Conservation (phyloP, 2,113 vertebrate genomes). For the Leiothrix lutea region DNA sequence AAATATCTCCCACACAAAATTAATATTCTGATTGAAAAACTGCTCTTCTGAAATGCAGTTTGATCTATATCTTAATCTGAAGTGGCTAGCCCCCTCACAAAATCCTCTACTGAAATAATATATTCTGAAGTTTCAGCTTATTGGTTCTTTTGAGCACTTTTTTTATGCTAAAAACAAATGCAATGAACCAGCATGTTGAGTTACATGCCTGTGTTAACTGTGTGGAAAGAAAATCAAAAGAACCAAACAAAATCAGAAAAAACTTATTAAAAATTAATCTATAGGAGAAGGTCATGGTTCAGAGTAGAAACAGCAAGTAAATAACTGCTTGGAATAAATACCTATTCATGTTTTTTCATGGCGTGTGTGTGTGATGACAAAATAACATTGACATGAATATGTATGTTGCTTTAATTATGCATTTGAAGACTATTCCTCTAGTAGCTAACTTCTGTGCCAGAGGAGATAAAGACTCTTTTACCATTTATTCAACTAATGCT, state of each 20-base stretch:
- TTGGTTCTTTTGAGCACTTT: background rate
- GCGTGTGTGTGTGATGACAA: background rate
- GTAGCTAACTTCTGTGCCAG: background rate
- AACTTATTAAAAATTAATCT: background rate
- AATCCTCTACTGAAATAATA: background rate
- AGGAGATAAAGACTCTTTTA: background rate
- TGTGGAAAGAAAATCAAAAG: background rate
- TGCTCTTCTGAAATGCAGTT: background rate
- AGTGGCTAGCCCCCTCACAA: background rate
- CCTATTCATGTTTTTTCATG: background rate
- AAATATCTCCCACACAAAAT: background rate
- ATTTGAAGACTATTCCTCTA: background rate
- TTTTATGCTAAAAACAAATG: background rate
- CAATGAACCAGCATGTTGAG: accelerated
- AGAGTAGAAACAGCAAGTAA: background rate
- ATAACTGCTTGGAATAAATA: background rate
- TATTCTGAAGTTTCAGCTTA: background rate
- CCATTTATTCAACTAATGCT: background rate
- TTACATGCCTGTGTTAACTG: accelerated
- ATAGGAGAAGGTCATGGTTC: background rate
- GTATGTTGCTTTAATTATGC: background rate
- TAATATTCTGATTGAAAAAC: background rate
- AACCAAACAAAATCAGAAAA: background rate
- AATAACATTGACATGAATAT: background rate
- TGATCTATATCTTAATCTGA: background rate